Evolutionary conservation across 2,113 vertebrate genomes (phyloP).

Genomic region (Aspidoscelis tigris): DNA sequence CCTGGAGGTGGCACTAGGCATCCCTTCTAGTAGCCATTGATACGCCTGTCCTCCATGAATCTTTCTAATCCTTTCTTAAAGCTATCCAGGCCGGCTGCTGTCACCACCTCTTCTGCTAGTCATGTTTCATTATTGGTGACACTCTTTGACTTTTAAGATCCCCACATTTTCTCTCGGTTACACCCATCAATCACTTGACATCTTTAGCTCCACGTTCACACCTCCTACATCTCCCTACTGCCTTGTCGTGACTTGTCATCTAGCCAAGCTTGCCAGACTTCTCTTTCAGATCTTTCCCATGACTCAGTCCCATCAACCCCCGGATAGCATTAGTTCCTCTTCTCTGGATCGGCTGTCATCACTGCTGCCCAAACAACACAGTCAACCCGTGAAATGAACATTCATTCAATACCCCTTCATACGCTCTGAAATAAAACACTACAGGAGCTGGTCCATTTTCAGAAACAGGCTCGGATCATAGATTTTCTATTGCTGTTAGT

Average conservation of each 20-base stretch:
- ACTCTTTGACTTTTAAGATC: not conserved
- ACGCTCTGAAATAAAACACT: not conserved
- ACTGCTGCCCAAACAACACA: not conserved
- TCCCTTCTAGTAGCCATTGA: no score
- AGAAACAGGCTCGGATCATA: rapidly evolving
- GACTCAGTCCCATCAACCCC: conserved; percentile 66
- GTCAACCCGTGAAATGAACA: not conserved
- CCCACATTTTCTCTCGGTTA: not conserved
- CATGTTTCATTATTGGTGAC: not conserved
- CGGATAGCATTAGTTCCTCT: conserved; percentile 55
- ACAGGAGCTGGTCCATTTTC: not conserved
- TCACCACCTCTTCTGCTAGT: no score
- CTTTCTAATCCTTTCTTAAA: no score
- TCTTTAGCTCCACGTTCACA: not conserved
- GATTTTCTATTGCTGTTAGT: not conserved
- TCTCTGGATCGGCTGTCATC: not conserved
- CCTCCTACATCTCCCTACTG: conserved; percentile 36
- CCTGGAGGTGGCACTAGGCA: no score
- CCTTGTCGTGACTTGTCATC: conserved; percentile 56
- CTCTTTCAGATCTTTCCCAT: conserved; percentile 1
- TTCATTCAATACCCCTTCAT: not conserved
- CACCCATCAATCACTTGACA: not conserved
- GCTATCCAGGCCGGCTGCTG: no score
- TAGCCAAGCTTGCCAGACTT: conserved; percentile 20
- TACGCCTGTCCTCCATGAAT: no score